phyloP scores from a whole-genome alignment of 2,113 vertebrate species.

The Pollimyrus isidori region DNA sequence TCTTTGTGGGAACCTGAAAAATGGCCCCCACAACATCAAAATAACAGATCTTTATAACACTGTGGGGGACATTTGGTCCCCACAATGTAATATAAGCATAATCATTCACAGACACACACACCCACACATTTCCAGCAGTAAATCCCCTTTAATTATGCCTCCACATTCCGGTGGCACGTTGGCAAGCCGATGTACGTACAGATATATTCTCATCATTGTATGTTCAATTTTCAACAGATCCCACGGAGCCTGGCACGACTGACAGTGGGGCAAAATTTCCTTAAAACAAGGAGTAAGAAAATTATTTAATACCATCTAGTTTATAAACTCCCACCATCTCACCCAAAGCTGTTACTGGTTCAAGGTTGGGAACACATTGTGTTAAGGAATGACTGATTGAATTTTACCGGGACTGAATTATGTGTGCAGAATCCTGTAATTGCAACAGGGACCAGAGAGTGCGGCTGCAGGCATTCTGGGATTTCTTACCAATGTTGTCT shows the following conservation, averaged over 20 bases:
- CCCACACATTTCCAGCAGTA: no score
- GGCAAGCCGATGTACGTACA: no score
- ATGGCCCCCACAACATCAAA: no score
- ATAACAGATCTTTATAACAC: no score
- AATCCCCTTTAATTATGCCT: no score
- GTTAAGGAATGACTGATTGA: slow-evolving; percentile 75
- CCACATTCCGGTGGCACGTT: no score
- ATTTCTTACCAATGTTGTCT: slow-evolving; percentile 76
- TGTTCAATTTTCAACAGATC: not conserved
- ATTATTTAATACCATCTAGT: slow-evolving; percentile 48
- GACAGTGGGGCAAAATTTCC: not conserved
- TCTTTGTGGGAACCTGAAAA: no score
- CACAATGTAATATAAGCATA: no score
- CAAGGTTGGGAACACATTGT: slow-evolving; percentile 70
- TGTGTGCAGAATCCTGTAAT: slow-evolving; percentile 79
- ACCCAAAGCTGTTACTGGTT: slow-evolving; percentile 48
- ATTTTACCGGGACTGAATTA: slow-evolving; percentile 78
- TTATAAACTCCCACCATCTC: slow-evolving; percentile 48
- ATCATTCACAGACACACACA: no score
- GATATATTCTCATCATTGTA: not conserved
- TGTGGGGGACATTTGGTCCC: no score
- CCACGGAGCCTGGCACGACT: not conserved
- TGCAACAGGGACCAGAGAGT: slow-evolving; percentile 70
- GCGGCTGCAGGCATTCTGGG: slow-evolving; percentile 67
- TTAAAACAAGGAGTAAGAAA: slow-evolving; percentile 36